Percentiles rank a stretch among this genome's conserved stretches.
These are phyloP conservation scores for Prietella phreatophila DNA, from an alignment of 2,113 vertebrate genomes.

Conservation along the genomic window DNA sequence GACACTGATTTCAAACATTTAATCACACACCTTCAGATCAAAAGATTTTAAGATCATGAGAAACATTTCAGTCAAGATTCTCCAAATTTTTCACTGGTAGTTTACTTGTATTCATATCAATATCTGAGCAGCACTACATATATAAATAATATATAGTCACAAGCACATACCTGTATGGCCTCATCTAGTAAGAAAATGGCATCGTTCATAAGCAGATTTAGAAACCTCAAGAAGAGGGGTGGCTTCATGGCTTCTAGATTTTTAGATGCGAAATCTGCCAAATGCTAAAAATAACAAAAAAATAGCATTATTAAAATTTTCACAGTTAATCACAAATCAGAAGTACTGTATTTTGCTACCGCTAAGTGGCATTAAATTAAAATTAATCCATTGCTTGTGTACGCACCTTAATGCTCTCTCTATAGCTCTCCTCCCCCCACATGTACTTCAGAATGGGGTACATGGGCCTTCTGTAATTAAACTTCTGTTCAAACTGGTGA, in stretches of 20 bases:
- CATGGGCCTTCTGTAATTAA: constrained; percentile 98
- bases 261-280: constrained; percentile 90
- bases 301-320: background rate
- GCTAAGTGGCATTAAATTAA: background rate
- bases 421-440: constrained; percentile 88
- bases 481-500: constrained; percentile 99
- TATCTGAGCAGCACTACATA: background rate
- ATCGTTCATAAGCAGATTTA: constrained; percentile 96
- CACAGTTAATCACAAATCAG: background rate
- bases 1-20: no score
- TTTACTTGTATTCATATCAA: background rate
- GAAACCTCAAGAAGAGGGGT: constrained; percentile 92
- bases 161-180: constrained; percentile 89
- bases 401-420: constrained; percentile 88
- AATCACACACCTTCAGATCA: no score
- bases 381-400: constrained; percentile 10
- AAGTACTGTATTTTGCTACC: background rate
- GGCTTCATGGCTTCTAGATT: constrained; percentile 97
- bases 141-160: background rate
- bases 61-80: no score
- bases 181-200: constrained; percentile 96
- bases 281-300: constrained; percentile 68
- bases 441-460: constrained; percentile 97
- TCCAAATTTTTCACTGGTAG: no score
- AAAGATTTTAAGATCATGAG: no score